These are phyloP conservation scores for Panagrolaimus sp. DNA, from an alignment of 1,140 invertebrate species.

Conservation along the genomic window DNA sequence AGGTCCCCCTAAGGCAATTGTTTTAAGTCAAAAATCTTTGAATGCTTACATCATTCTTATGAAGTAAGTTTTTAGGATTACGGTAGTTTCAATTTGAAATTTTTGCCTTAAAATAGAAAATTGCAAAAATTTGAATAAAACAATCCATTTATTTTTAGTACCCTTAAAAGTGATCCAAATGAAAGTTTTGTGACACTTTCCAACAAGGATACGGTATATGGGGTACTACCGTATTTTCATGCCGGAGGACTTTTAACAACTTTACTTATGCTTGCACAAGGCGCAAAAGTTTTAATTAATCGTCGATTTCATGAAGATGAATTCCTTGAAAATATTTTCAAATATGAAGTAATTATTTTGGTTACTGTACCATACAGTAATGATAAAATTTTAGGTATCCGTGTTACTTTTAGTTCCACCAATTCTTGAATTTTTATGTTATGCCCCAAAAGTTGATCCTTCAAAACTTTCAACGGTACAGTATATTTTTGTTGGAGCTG, in stretches of 20 bases:
- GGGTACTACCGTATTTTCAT: constrained; percentile 43
- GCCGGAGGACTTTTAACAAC: constrained; percentile 41
- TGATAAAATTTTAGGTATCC: constrained; percentile 23
- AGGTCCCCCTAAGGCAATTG: constrained; percentile 34
- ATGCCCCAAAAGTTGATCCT: constrained; percentile 16
- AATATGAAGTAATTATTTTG: constrained; percentile 25
- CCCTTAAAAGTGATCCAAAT: background rate
- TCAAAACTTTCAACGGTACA: constrained; percentile 1
- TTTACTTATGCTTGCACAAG: constrained; percentile 30
- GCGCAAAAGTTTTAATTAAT: constrained; percentile 35
- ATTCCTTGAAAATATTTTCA: constrained; percentile 25
- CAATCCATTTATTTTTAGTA: background rate
- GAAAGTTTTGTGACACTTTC: background rate
- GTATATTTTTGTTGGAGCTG: constrained; percentile 27
- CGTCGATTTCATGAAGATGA: constrained; percentile 28
- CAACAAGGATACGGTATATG: constrained; percentile 21
- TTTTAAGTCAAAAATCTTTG: constrained; percentile 27
- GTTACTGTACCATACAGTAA: background rate
- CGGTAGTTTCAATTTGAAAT: no score
- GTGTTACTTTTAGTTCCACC: constrained; percentile 31
- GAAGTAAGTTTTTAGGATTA: constrained; percentile 6
- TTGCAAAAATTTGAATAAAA: background rate
- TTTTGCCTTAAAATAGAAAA: no score
- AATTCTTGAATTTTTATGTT: constrained; percentile 23
- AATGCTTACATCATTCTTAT: constrained; percentile 31